Conservation (phyloP, 2,888 invertebrate species). For the Myopa testacea region DNA sequence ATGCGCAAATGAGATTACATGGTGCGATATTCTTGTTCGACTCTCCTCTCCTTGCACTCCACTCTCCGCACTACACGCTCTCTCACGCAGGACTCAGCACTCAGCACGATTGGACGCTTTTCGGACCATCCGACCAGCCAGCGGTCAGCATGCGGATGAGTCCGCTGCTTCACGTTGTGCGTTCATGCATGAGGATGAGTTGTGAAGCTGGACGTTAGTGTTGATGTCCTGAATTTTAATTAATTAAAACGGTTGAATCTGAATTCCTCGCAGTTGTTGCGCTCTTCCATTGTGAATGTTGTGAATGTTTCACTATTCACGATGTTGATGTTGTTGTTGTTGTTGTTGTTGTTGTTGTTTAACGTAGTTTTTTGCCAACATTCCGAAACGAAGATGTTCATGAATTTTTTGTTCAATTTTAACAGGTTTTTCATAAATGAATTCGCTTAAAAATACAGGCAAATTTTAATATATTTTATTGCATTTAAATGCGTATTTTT, state of each 20-base stretch:
- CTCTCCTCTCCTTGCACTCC: neutral
- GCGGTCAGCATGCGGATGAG: slow-evolving; percentile 19
- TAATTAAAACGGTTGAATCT: slow-evolving; percentile 31
- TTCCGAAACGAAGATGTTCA: too few relatives aligned
- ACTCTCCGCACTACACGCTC: neutral
- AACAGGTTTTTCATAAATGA: too few relatives aligned
- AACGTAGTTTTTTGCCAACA: too few relatives aligned
- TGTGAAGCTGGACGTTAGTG: slow-evolving; percentile 9
- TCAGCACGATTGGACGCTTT: neutral
- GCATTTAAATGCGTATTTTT: too few relatives aligned
- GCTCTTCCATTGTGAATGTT: slow-evolving; percentile 41
- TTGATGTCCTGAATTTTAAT: slow-evolving; percentile 43
- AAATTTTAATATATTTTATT: too few relatives aligned
- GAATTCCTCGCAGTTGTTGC: slow-evolving; percentile 23
- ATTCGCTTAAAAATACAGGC: too few relatives aligned
- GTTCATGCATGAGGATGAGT: neutral
- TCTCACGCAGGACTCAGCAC: neutral
- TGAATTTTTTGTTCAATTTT: neutral
- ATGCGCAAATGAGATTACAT: slow-evolving; percentile 66
- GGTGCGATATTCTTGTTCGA: slow-evolving; percentile 59
- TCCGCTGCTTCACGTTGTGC: neutral
- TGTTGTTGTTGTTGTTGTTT: too few relatives aligned
- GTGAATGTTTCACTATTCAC: slow-evolving; percentile 4
- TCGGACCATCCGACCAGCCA: neutral
- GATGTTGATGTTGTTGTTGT: neutral